Conservation (phyloP, 2,888 invertebrate genomes). For the Conchocele bisecta region DNA sequence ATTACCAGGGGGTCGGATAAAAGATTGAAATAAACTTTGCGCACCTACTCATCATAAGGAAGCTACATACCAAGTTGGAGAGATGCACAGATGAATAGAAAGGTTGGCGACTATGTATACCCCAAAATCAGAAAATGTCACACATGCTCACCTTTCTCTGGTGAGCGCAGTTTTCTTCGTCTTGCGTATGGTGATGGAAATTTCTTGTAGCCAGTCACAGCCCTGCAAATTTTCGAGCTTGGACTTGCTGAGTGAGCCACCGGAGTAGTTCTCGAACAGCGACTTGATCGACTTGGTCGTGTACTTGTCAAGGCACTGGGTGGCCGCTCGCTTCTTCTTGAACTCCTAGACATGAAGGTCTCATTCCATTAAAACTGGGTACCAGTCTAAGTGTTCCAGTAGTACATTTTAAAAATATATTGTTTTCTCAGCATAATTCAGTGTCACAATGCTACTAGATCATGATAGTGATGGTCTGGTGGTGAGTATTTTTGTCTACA, state of each 20-base stretch:
- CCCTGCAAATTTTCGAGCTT: conserved; percentile 85
- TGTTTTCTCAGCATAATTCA: no score
- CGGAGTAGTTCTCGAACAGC: conserved; percentile 73
- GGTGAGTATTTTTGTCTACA: no score
- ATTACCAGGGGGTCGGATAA: no score
- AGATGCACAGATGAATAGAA: no score
- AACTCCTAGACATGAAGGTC: conserved; percentile 50
- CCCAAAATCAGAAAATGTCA: neutral
- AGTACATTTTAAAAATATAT: no score
- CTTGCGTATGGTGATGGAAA: conserved; percentile 93
- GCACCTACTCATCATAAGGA: no score
- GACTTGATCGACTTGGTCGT: conserved; percentile 74
- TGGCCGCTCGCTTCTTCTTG: conserved; percentile 61
- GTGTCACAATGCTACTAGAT: no score
- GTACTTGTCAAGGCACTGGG: conserved; percentile 65
- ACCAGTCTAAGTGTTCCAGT: no score
- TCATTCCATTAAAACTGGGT: neutral
- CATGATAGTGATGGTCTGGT: no score
- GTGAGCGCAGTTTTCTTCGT: conserved; percentile 88
- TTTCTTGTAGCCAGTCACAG: conserved; percentile 96
- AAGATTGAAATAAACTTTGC: no score
- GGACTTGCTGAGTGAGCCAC: conserved; percentile 60
- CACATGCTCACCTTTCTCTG: conserved; percentile 85
- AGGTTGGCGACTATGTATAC: no score
- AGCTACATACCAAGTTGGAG: no score